Conservation (phyloP, 1,140 invertebrate genomes). For the Brachionus plicatilis region DNA sequence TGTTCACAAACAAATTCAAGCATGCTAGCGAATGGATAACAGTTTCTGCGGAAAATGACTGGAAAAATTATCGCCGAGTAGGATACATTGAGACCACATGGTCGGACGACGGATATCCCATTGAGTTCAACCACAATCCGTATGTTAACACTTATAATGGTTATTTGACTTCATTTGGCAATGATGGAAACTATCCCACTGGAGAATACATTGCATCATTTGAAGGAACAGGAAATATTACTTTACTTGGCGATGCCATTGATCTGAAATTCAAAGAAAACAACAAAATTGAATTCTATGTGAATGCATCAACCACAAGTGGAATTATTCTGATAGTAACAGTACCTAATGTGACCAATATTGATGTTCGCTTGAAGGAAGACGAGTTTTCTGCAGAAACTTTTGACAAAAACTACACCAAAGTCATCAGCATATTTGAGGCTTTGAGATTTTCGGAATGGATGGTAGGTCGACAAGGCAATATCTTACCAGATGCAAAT, state of each 20-base stretch:
- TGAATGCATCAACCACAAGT: background rate
- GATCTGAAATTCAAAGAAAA: background rate
- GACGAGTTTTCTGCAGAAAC: background rate
- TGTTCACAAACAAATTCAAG: constrained; percentile 6
- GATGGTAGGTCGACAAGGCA: background rate
- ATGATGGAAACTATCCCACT: background rate
- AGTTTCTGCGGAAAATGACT: background rate
- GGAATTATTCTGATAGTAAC: constrained; percentile 15
- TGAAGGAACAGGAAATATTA: constrained; percentile 3
- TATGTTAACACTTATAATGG: background rate
- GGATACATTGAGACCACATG: background rate
- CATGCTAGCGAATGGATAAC: background rate
- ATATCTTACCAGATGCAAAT: background rate
- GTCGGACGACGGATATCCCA: background rate
- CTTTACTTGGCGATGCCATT: background rate
- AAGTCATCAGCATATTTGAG: background rate
- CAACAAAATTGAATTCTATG: constrained; percentile 3
- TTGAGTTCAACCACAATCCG: background rate
- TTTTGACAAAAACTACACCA: background rate
- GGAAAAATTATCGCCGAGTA: background rate
- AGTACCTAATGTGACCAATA: background rate
- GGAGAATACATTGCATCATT: background rate
- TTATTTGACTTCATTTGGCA: background rate
- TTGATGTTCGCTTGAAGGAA: background rate
- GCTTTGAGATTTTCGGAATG: background rate